Conservation (phyloP, 2,113 vertebrate species). For the Platysteira castanea region DNA sequence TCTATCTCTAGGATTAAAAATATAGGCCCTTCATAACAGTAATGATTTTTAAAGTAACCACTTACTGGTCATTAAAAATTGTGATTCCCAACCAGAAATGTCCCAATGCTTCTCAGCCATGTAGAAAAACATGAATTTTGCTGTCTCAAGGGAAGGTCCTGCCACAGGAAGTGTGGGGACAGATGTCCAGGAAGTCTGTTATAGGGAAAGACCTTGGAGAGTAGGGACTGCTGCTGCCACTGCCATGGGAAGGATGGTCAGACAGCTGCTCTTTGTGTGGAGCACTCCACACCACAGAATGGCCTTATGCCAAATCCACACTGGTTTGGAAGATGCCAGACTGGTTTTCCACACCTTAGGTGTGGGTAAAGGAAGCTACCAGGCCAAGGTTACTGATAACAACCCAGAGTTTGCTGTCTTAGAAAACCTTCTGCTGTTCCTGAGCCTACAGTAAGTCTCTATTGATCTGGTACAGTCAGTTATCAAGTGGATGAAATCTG, state of each 20-base stretch:
- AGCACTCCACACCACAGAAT: neutral
- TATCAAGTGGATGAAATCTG: neutral
- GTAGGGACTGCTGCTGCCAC: neutral
- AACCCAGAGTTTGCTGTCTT: neutral
- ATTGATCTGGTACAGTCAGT: neutral
- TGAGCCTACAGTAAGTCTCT: neutral
- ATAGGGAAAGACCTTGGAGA: neutral
- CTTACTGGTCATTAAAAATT: neutral
- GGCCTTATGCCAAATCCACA: neutral
- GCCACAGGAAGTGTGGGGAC: neutral
- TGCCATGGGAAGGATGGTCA: neutral
- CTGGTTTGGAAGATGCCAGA: neutral
- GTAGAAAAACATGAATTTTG: neutral
- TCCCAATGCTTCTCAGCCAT: neutral
- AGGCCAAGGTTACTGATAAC: neutral
- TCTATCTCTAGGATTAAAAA: neutral
- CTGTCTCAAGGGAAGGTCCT: neutral
- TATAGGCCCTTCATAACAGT: neutral
- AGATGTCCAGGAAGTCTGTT: neutral
- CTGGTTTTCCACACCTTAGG: neutral
- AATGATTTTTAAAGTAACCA: neutral
- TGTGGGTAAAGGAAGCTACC: neutral
- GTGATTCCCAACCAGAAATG: neutral
- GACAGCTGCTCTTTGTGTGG: neutral
- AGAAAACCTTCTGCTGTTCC: neutral